Evolutionary conservation across 1,140 invertebrate species (phyloP).

Genomic region (Drosophila cardini): DNA sequence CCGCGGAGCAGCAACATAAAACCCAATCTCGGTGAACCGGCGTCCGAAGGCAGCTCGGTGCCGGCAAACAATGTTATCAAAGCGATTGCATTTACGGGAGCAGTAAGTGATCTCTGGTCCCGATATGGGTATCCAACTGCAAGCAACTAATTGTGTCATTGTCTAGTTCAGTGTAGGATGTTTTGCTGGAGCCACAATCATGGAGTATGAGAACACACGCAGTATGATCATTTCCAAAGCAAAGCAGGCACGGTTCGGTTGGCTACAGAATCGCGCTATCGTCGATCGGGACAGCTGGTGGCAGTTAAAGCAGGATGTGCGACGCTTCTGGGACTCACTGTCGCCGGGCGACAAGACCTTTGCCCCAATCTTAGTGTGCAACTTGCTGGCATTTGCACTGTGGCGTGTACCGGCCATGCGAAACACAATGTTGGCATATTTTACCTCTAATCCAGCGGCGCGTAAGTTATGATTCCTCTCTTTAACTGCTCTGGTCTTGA

Average conservation of each 20-base stretch:
- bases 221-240: slow-evolving; percentile 87
- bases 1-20: slow-evolving; percentile 58
- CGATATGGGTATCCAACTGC: background rate
- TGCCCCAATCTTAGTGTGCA: slow-evolving; percentile 91
- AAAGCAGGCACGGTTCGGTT: slow-evolving; percentile 85
- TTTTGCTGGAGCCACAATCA: slow-evolving; percentile 91
- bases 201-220: slow-evolving; percentile 94
- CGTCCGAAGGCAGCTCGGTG: slow-evolving; percentile 74
- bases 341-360: slow-evolving; percentile 92
- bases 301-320: slow-evolving; percentile 78
- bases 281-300: slow-evolving; percentile 53
- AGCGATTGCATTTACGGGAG: slow-evolving; percentile 89
- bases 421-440: slow-evolving; percentile 92
- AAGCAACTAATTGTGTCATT: slow-evolving; percentile 4
- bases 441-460: slow-evolving; percentile 92
- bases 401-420: slow-evolving; percentile 93
- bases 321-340: slow-evolving; percentile 91
- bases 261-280: slow-evolving; percentile 70
- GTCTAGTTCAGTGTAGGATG: slow-evolving; percentile 88
- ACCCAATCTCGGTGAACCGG: slow-evolving; percentile 40
- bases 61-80: slow-evolving; percentile 86
- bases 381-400: slow-evolving; percentile 91
- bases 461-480: slow-evolving; percentile 85
- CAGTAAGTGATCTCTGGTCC: slow-evolving; percentile 85
- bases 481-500: slow-evolving; percentile 31